phyloP scores from a whole-genome alignment of 2,797 vertebrate species.

The Malurus leucopterus region DNA sequence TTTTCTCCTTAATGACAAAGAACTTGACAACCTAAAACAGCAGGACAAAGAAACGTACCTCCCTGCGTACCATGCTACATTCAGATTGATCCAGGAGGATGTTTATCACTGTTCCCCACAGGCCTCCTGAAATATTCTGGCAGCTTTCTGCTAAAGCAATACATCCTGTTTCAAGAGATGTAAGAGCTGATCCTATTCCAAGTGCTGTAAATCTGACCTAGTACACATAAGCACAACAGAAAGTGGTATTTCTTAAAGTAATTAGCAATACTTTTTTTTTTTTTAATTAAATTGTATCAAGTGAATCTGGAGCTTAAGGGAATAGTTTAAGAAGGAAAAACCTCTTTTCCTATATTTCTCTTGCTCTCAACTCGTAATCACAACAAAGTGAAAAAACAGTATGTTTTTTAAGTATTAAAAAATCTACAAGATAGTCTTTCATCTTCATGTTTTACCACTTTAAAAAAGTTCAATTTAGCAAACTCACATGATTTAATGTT shows the following conservation, averaged over 20 bases:
- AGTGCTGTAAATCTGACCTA: conserved; percentile 94
- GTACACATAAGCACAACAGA: neutral
- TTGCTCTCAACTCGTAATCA: neutral
- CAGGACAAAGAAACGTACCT: conserved; percentile 75
- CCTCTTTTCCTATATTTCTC: neutral
- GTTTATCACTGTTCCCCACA: conserved; percentile 93
- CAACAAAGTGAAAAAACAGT: neutral
- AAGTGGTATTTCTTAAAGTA: neutral
- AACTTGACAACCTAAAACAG: neutral
- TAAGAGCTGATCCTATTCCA: conserved; percentile 88
- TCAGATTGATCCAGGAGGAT: conserved; percentile 92
- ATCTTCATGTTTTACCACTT: neutral
- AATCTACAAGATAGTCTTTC: neutral
- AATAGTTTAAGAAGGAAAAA: neutral
- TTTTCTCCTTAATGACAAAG: neutral
- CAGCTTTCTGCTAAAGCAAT: conserved; percentile 88
- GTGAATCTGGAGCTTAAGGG: neutral
- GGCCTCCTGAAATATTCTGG: conserved; percentile 95
- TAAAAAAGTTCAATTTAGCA: neutral
- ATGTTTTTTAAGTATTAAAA: neutral
- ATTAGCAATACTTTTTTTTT: neutral
- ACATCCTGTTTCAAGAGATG: conserved; percentile 84
- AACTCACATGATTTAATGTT: neutral
- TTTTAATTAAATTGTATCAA: neutral
- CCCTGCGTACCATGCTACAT: conserved; percentile 93